phyloP scores from a whole-genome alignment of 2,797 vertebrate genomes.

The Chelonia mydas region DNA sequence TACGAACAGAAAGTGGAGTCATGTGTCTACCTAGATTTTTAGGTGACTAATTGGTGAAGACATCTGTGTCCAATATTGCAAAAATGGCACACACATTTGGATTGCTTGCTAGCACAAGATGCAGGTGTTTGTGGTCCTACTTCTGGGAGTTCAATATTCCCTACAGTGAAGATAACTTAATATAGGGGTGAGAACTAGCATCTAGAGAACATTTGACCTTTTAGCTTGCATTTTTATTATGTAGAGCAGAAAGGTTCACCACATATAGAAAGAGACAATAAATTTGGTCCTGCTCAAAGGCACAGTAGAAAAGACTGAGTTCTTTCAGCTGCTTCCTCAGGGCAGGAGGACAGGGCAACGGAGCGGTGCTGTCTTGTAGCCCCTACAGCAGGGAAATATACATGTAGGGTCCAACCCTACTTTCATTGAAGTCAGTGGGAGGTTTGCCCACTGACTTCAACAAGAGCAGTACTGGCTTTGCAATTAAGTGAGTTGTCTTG shows the following conservation, averaged over 20 bases:
- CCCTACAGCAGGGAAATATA: neutral
- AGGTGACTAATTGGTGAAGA: neutral
- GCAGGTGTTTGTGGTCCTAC: too few species aligned
- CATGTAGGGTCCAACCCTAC: neutral
- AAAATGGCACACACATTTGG: too few species aligned
- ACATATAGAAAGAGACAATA: neutral
- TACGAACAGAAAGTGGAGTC: neutral
- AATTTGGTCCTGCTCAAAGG: neutral
- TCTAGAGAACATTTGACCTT: neutral
- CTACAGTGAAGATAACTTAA: conserved; percentile 36
- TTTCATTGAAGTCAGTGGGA: neutral
- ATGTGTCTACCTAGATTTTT: neutral
- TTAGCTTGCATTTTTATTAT: conserved; percentile 39
- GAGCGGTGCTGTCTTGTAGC: neutral
- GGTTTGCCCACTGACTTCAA: neutral
- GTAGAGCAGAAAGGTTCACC: neutral
- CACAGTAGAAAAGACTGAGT: neutral
- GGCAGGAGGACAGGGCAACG: neutral
- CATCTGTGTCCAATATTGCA: neutral
- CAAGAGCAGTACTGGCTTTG: neutral
- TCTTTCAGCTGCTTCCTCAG: neutral
- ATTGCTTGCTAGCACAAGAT: too few species aligned
- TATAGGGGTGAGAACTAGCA: neutral
- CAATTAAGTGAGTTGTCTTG: neutral
- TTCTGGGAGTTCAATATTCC: neutral